Evolutionary conservation across 2,113 vertebrate genomes (phyloP), one percentile per base, ranked within the genome.

Genomic region (Entosphenus tridentatus): DNA sequence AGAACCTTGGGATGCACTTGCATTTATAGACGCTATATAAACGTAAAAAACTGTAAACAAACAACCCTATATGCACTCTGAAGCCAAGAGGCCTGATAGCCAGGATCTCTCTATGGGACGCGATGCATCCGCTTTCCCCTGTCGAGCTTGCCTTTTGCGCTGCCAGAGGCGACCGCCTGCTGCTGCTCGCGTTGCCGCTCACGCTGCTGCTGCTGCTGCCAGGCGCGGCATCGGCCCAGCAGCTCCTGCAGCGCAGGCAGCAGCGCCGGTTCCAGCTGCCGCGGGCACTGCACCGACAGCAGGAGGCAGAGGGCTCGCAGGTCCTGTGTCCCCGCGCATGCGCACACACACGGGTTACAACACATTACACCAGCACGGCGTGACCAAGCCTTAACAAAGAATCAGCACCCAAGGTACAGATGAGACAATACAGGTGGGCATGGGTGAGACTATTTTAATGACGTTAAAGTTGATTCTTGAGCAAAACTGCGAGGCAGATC

Each of bases 221-320:
- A 96, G 12, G 83, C 78, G 55, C 82, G 83, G 70, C 89, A 96
- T 73, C 87, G 90, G 55, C 69, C 82, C 74, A 92, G 78, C 78
- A 98, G 86, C 74, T 96, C 93, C 78, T 95, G 89, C 69, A 98
- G 79, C 71, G 92, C 86, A 56, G 89, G 87, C 69, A 88, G 79
- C 57, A 98, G 82, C 68, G 86, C 87, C 1, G 89, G 80, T 72
- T 95, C 89, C 18, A 96, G 72, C 65, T 83, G 81, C 75, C 85
- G 88, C 18, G 92, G 89, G 8, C 88, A 83, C 76, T 95, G 89
- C 70, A 93, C 83, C 0, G 89, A 93, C 71, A 96, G 82, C 76
- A 98, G 85, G 80, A 96, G 77, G 78, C 86, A 81, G 77, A 98
- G 78, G 10, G 85, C 89, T 73, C 89, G 81, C 71, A 98, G 83